A percentile compares a stretch with the other conserved stretches of the same genome.
Conservation (phyloP, 1,140 invertebrate genomes). For the Trachymyrmex cornetzi region DNA sequence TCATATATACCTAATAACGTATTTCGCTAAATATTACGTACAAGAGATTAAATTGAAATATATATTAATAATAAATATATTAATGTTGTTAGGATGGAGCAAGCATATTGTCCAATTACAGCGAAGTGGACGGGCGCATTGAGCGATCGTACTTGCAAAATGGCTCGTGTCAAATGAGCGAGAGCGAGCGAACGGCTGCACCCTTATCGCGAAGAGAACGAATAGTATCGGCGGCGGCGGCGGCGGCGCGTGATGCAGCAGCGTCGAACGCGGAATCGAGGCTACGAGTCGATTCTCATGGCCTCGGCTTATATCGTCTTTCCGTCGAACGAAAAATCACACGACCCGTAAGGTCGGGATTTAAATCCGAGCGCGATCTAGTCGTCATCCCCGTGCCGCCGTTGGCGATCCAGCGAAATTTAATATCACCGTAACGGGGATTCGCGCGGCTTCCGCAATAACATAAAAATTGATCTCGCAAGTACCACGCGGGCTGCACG, state of each 20-base stretch:
- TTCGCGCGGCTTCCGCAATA: neutral
- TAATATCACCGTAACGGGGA: constrained; percentile 51
- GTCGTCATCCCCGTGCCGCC: constrained; percentile 34
- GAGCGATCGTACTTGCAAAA: constrained; percentile 42
- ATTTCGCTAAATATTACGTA: neutral
- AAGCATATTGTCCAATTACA: neutral
- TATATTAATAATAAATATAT: constrained; percentile 1
- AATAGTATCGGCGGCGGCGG: constrained; percentile 72
- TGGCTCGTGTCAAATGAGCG: constrained; percentile 14
- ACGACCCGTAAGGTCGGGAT: constrained; percentile 62
- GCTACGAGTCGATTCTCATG: constrained; percentile 80
- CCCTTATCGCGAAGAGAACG: constrained; percentile 76
- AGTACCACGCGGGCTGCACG: neutral
- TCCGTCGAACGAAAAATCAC: constrained; percentile 77
- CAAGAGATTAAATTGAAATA: neutral
- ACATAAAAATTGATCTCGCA: neutral
- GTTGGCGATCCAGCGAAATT: constrained; percentile 48
- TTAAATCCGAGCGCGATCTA: constrained; percentile 69
- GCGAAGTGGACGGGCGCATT: neutral
- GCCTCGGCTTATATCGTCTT: constrained; percentile 76
- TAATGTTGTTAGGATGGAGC: neutral
- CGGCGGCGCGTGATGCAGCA: constrained; percentile 68
- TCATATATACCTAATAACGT: neutral
- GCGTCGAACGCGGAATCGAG: constrained; percentile 78
- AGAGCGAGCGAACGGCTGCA: constrained; percentile 73